phyloP scores from a whole-genome alignment of 1,140 invertebrate genomes.

The Hermetia illucens region DNA sequence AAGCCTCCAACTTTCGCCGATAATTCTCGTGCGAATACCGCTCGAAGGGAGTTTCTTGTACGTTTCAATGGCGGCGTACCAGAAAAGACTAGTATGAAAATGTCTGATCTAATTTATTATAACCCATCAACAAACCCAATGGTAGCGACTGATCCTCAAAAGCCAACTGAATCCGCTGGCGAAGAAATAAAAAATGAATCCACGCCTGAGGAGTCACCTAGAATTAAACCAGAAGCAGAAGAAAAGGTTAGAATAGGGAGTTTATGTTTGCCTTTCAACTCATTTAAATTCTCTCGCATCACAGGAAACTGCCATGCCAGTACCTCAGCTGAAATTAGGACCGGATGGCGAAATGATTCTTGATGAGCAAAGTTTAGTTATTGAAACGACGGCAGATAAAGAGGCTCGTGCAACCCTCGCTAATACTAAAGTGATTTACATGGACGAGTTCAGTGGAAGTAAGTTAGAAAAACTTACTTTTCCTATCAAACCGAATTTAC shows the following conservation, averaged over 20 bases:
- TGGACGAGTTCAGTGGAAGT: constrained; percentile 40
- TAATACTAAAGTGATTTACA: constrained; percentile 47
- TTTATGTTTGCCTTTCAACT: constrained; percentile 31
- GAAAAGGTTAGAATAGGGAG: constrained; percentile 22
- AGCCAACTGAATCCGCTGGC: constrained; percentile 13
- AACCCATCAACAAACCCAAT: constrained; percentile 64
- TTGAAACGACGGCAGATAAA: constrained; percentile 54
- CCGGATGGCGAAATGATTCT: constrained; percentile 74
- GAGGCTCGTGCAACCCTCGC: constrained; percentile 44
- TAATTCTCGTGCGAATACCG: constrained; percentile 36
- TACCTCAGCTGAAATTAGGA: constrained; percentile 77
- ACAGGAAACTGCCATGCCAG: constrained; percentile 41
- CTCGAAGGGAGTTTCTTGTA: constrained; percentile 39
- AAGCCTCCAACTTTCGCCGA: constrained; percentile 29
- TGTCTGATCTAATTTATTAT: constrained; percentile 84
- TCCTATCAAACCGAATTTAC: neutral
- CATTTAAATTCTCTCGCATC: constrained; percentile 26
- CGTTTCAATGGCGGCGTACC: constrained; percentile 40
- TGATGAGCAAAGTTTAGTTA: constrained; percentile 72
- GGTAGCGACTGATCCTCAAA: too few species aligned
- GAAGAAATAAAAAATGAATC: constrained; percentile 4
- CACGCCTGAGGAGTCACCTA: constrained; percentile 5
- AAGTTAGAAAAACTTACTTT: neutral
- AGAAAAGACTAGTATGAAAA: constrained; percentile 58
- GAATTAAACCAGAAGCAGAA: constrained; percentile 7